These are phyloP conservation scores for Tachycineta bicolor DNA, from an alignment of 2,113 vertebrate species.

Conservation along the genomic window DNA sequence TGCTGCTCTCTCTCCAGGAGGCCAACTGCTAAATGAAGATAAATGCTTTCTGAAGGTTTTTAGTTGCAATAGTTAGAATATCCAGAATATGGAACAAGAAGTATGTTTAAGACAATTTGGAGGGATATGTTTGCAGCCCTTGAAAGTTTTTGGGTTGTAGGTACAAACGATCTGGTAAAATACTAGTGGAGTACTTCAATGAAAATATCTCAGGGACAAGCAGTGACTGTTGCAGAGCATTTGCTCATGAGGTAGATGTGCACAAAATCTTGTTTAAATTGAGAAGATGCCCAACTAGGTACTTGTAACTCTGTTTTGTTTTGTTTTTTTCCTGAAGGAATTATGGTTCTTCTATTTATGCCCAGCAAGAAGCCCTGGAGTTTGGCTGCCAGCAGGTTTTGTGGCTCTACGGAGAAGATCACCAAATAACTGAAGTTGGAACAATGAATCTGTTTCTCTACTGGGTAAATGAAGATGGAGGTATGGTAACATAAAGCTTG, in stretches of 20 bases:
- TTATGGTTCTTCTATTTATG: conserved; percentile 82
- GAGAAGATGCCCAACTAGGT: not conserved
- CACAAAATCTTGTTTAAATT: not conserved
- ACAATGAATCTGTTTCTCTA: conserved; percentile 95
- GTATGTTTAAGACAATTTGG: not conserved
- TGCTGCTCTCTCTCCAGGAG: not conserved
- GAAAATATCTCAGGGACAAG: not conserved
- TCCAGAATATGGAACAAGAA: not conserved
- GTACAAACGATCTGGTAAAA: not conserved
- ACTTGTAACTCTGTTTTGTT: not conserved
- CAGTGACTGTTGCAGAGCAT: not conserved
- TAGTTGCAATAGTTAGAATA: not conserved
- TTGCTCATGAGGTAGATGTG: not conserved
- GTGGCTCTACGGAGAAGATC: conserved; percentile 88
- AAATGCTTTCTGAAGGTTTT: not conserved
- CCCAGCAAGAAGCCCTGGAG: conserved; percentile 82
- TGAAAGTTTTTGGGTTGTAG: not conserved
- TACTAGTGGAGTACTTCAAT: not conserved
- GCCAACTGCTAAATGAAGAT: not conserved
- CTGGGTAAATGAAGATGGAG: conserved; percentile 92
- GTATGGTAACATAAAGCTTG: conserved; percentile 61
- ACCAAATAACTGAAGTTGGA: conserved; percentile 91
- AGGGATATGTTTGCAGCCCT: not conserved
- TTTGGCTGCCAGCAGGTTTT: conserved; percentile 89
- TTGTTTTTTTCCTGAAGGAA: conserved; percentile 76